Evolutionary conservation across 2,797 vertebrate genomes (phyloP).

Genomic region (Acomys russatus): DNA sequence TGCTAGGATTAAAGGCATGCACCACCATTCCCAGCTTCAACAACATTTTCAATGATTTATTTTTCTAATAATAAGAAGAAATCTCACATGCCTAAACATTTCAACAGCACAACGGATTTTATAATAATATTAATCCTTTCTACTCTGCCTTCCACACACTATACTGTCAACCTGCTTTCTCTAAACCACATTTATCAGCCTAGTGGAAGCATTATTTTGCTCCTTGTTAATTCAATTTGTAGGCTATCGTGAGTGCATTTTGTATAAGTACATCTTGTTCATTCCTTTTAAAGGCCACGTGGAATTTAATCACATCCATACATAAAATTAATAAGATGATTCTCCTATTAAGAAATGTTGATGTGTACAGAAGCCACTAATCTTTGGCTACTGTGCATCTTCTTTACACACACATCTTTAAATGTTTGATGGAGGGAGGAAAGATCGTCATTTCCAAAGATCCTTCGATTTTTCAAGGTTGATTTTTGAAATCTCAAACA

Average conservation of each 20-base stretch:
- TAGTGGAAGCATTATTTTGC: neutral
- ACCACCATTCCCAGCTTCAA: too few species aligned
- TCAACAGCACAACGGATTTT: neutral
- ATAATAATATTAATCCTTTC: neutral
- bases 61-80: neutral
- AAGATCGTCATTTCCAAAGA: neutral
- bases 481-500: conserved; percentile 14
- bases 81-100: neutral
- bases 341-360: neutral
- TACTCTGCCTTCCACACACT: neutral
- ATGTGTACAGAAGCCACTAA: conserved; percentile 3
- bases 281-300: neutral
- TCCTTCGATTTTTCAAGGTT: conserved; percentile 4
- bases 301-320: neutral
- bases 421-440: neutral
- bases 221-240: neutral
- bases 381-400: neutral
- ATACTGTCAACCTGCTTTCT: neutral
- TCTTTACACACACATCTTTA: neutral
- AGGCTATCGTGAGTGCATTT: neutral
- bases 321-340: neutral
- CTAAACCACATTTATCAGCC: neutral
- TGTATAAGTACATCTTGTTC: neutral
- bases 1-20: too few species aligned
- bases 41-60: conserved; percentile 14